Conservation (phyloP, 2,888 invertebrate genomes). For the Chrysopilus asiliformis region DNA sequence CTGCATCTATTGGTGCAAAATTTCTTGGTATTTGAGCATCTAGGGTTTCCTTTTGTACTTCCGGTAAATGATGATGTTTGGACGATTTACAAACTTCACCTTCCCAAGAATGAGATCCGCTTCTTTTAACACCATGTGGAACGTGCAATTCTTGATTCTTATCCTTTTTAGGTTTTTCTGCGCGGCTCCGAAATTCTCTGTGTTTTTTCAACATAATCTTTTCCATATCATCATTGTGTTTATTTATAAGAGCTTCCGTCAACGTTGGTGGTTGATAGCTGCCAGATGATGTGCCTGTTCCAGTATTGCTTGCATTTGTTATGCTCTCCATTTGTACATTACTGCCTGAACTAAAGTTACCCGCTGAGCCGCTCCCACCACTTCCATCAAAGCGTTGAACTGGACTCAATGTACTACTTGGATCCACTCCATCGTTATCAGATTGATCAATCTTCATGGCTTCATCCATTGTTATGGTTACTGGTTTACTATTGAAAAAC, state of each 20-base stretch:
- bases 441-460: conserved; percentile 34
- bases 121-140: conserved; percentile 46
- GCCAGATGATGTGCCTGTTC: conserved; percentile 32
- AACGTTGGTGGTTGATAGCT: conserved; percentile 40
- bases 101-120: conserved; percentile 47
- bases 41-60: conserved; percentile 15
- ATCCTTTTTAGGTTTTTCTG: conserved; percentile 35
- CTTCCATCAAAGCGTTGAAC: conserved; percentile 37
- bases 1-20: conserved; percentile 5
- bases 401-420: conserved; percentile 21
- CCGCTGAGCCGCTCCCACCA: conserved; percentile 47
- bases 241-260: conserved; percentile 47
- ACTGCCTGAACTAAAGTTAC: conserved; percentile 45
- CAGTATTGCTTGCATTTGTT: conserved; percentile 37
- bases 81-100: conserved; percentile 42
- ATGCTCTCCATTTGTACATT: conserved; percentile 42
- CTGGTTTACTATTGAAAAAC: conserved; percentile 53
- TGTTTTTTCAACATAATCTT: conserved; percentile 60
- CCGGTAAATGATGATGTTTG: conserved; percentile 38
- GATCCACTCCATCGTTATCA: conserved; percentile 31
- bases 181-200: conserved; percentile 43
- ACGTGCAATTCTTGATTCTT: conserved; percentile 27
- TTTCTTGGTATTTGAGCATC: conserved; percentile 11
- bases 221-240: conserved; percentile 75
- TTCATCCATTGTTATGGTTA: conserved; percentile 43